Evolutionary conservation across 2,113 vertebrate genomes (phyloP).

Genomic region (Apus apus): DNA sequence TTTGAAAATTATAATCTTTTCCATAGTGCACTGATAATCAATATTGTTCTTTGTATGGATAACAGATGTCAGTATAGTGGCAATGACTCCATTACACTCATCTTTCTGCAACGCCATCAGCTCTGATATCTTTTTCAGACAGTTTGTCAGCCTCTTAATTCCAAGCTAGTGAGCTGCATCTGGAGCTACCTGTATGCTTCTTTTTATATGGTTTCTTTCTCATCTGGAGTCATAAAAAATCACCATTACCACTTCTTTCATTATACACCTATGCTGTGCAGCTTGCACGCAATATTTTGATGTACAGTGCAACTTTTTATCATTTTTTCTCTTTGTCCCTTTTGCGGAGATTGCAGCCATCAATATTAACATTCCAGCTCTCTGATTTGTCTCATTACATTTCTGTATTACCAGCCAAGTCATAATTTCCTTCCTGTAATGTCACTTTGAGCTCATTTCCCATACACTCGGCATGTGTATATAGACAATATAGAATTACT

Average conservation of each 20-base stretch:
- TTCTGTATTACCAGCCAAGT: constrained; percentile 43
- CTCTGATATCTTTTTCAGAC: not conserved
- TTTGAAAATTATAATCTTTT: not conserved
- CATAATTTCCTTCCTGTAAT: constrained; percentile 60
- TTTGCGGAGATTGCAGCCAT: constrained; percentile 32
- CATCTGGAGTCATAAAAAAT: constrained; percentile 14
- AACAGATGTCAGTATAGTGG: not conserved
- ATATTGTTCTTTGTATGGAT: not conserved
- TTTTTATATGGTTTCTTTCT: constrained; percentile 2
- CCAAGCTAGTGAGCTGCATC: not conserved
- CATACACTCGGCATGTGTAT: constrained; percentile 5
- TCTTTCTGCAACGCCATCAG: not conserved
- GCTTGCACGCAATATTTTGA: not conserved
- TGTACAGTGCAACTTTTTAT: not conserved
- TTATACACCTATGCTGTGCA: not conserved
- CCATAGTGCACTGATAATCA: not conserved
- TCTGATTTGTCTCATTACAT: constrained; percentile 61
- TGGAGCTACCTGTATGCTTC: not conserved
- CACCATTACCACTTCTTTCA: not conserved
- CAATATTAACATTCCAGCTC: constrained; percentile 57
- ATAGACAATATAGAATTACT: constrained; percentile 46
- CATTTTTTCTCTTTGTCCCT: constrained; percentile 27
- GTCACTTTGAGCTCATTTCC: constrained; percentile 57
- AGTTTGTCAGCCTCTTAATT: constrained; percentile 1
- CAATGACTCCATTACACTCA: not conserved